A percentile compares a stretch with the other conserved stretches of the same genome.
Evolutionary conservation across 1,140 invertebrate genomes (phyloP).

Genomic region (Meloidogyne exigua): DNA sequence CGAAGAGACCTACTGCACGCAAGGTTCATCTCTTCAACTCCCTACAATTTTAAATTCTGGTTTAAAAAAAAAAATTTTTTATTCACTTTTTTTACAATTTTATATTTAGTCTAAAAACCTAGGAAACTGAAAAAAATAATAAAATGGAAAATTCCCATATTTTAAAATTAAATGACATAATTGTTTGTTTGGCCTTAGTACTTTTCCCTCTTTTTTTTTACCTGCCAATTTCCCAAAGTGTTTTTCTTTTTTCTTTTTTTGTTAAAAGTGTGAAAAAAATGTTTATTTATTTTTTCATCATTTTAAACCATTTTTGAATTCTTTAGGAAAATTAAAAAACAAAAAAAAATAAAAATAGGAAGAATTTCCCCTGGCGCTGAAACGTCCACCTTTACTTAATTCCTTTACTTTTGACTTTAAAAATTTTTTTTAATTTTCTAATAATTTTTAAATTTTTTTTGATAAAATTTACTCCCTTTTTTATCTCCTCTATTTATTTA

Average conservation of each 20-base stretch:
- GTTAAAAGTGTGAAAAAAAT: slow-evolving; percentile 2
- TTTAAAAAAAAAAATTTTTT: not conserved
- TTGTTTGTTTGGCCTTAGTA: not conserved
- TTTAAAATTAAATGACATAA: slow-evolving; percentile 1
- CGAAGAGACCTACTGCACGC: not conserved
- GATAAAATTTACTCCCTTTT: not conserved
- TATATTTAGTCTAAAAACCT: not conserved
- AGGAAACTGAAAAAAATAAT: not conserved
- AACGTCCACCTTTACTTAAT: no score
- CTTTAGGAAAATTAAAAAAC: not conserved
- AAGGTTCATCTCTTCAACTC: not conserved
- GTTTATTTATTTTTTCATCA: not conserved
- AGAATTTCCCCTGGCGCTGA: no score
- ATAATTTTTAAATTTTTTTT: no score
- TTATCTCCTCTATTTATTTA: not conserved
- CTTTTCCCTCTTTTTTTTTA: not conserved
- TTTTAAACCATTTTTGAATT: not conserved
- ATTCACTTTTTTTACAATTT: not conserved
- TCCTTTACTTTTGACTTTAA: no score
- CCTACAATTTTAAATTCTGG: not conserved
- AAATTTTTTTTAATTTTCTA: no score
- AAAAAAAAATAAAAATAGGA: no score
- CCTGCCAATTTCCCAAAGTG: not conserved
- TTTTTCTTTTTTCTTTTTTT: not conserved
- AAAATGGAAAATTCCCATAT: not conserved